These are phyloP conservation scores for Drymodes brunneopygia DNA, from an alignment of 2,113 vertebrate species.

Conservation along the genomic window DNA sequence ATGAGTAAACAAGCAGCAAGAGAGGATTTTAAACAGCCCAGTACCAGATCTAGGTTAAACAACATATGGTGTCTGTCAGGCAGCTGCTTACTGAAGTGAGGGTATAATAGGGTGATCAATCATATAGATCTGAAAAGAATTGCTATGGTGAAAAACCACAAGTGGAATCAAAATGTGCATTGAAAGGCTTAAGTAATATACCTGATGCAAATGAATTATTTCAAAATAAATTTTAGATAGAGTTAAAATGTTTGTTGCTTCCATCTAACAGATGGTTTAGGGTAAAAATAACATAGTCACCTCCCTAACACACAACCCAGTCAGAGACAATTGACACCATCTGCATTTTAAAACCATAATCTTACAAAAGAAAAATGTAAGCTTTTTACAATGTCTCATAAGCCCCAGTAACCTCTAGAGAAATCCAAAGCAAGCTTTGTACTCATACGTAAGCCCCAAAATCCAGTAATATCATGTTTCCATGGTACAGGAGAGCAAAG, in stretches of 20 bases:
- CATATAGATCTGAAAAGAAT: neutral
- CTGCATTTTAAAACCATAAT: neutral
- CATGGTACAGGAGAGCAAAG: neutral
- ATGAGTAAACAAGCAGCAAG: neutral
- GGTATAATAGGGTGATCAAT: neutral
- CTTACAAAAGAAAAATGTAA: neutral
- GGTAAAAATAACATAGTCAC: slow-evolving; percentile 30
- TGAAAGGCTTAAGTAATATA: neutral
- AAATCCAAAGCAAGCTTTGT: neutral
- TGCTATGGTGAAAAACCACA: neutral
- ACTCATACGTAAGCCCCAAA: neutral
- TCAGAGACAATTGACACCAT: neutral
- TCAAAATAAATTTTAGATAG: neutral
- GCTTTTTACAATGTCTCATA: neutral
- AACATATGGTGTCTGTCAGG: neutral
- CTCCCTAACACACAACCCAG: neutral
- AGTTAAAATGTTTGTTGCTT: neutral
- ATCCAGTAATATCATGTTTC: neutral
- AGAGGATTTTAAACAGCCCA: neutral
- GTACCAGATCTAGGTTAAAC: neutral
- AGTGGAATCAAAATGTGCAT: neutral
- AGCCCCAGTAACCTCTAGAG: neutral
- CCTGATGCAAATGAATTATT: neutral
- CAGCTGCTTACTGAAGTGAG: neutral
- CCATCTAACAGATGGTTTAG: slow-evolving; percentile 11